Evolutionary conservation across 2,888 invertebrate genomes (phyloP).

Genomic region (Synanthedon andrenaeformis): DNA sequence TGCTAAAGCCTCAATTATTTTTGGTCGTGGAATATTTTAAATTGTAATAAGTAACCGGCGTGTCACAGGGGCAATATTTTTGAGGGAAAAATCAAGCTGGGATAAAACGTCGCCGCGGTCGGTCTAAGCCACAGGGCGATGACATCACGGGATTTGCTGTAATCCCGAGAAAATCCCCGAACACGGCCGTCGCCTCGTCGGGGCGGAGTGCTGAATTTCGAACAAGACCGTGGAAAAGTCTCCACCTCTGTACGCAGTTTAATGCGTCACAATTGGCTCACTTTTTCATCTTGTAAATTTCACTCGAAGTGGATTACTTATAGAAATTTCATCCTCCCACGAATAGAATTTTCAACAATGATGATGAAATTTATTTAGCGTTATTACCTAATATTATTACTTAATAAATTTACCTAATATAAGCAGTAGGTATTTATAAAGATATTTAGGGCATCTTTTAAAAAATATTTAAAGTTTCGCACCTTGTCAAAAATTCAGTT

Average conservation of each 20-base stretch:
- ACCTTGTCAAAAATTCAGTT: too few relatives aligned
- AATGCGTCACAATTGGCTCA: background rate
- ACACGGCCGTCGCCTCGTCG: slow-evolving; percentile 1
- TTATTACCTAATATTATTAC: too few relatives aligned
- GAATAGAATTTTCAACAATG: too few relatives aligned
- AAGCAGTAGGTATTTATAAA: too few relatives aligned
- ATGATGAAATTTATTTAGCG: too few relatives aligned
- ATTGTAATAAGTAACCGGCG: background rate
- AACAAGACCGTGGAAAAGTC: slow-evolving; percentile 14
- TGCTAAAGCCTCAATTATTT: too few relatives aligned
- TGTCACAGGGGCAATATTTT: slow-evolving; percentile 19
- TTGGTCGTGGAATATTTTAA: background rate
- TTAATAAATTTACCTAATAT: too few relatives aligned
- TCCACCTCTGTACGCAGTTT: background rate
- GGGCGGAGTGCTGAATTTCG: slow-evolving; percentile 22
- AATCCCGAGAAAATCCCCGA: slow-evolving; percentile 22
- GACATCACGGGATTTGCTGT: slow-evolving; percentile 25
- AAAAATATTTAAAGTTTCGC: too few relatives aligned
- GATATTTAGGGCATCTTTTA: too few relatives aligned
- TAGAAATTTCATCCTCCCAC: too few relatives aligned
- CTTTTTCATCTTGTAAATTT: background rate
- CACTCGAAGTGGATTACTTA: too few relatives aligned
- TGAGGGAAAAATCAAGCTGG: slow-evolving; percentile 19
- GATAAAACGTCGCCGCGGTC: slow-evolving; percentile 26
- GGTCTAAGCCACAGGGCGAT: slow-evolving; percentile 37